Percentiles rank a stretch among this genome's conserved stretches.
Evolutionary conservation across 37 sponge, comb jelly and placozoan genomes (phyloP).

Genomic region (Ianthella basta): DNA sequence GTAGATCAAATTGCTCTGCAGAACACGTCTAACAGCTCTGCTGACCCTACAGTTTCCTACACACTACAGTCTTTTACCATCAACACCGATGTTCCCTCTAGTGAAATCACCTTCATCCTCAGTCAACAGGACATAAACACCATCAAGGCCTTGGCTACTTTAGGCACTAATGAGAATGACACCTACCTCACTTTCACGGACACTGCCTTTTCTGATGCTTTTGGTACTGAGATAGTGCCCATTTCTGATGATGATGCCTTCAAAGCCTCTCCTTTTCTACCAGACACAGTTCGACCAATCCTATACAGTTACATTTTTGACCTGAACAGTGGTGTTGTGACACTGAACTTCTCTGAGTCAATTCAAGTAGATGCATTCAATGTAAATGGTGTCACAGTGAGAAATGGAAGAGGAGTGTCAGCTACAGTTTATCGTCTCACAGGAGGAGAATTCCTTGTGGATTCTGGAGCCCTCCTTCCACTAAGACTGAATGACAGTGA

Average conservation of each 20-base stretch:
- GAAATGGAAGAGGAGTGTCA: background rate
- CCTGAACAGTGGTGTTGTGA: slow-evolving; percentile 59
- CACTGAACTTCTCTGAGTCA: slow-evolving; percentile 86
- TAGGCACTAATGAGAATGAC: slow-evolving; percentile 65
- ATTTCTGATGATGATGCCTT: slow-evolving; percentile 56
- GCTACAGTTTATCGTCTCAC: slow-evolving; percentile 41
- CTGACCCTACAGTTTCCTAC: slow-evolving; percentile 8
- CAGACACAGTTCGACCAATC: slow-evolving; percentile 60
- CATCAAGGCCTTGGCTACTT: slow-evolving; percentile 68
- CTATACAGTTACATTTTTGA: slow-evolving; percentile 68
- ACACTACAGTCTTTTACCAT: background rate
- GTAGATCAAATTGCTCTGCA: slow-evolving; percentile 62
- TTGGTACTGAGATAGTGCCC: slow-evolving; percentile 56
- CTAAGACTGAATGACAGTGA: slow-evolving; percentile 50
- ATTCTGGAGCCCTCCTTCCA: slow-evolving; percentile 57
- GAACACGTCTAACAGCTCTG: slow-evolving; percentile 53
- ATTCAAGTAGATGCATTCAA: slow-evolving; percentile 54
- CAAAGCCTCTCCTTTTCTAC: slow-evolving; percentile 57
- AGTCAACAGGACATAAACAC: slow-evolving; percentile 68
- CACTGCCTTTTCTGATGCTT: slow-evolving; percentile 63
- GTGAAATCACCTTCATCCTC: slow-evolving; percentile 41
- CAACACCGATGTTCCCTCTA: slow-evolving; percentile 18
- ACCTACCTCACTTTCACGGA: slow-evolving; percentile 72
- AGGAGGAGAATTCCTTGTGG: slow-evolving; percentile 49
- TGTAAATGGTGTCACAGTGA: slow-evolving; percentile 47